These are phyloP conservation scores for Chiloscyllium punctatum DNA, from an alignment of 2,797 vertebrate species.

Conservation along the genomic window DNA sequence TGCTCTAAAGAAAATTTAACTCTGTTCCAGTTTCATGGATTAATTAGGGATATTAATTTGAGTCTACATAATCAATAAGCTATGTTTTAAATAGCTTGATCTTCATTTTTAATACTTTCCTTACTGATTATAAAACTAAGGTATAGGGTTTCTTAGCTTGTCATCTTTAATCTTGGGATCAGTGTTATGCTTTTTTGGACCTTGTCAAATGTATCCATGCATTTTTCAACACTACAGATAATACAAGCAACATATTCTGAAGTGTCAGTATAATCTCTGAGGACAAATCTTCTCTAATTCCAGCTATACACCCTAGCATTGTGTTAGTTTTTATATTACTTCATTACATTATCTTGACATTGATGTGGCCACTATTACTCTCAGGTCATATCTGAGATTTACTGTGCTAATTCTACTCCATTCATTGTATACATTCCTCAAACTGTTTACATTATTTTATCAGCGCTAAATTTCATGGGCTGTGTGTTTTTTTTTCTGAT, in stretches of 20 bases:
- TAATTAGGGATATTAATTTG: neutral
- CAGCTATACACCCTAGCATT: neutral
- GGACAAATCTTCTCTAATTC: neutral
- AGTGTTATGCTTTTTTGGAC: neutral
- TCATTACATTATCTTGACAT: neutral
- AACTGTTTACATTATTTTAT: neutral
- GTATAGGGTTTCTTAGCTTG: too few species aligned
- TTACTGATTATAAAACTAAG: neutral
- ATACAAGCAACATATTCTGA: neutral
- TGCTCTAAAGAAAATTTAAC: neutral
- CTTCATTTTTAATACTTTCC: neutral
- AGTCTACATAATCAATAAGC: neutral
- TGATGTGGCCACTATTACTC: neutral
- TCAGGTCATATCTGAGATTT: neutral
- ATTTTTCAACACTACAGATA: neutral
- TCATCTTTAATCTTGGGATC: too few species aligned
- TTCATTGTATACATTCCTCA: neutral
- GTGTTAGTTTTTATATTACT: neutral
- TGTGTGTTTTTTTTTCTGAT: neutral
- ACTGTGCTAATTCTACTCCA: neutral
- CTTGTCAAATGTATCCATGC: neutral
- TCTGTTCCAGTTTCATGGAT: neutral
- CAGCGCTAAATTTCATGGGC: neutral
- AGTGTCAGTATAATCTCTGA: neutral
- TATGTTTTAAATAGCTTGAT: neutral